phyloP scores from a whole-genome alignment of 2,113 vertebrate species.

The Phrynosoma blainvillii region DNA sequence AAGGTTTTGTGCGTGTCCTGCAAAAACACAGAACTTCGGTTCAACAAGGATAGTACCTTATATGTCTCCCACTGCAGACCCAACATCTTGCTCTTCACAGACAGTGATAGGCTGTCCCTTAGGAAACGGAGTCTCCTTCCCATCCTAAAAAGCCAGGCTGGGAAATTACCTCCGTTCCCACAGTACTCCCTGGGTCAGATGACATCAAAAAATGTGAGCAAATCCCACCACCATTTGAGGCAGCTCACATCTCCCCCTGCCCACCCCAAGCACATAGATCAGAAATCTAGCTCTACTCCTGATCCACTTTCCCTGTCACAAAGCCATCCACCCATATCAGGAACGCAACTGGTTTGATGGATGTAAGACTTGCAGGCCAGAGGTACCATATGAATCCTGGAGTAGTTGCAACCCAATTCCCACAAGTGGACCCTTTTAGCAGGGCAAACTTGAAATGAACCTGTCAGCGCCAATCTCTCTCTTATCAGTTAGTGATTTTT shows the following conservation, averaged over 20 bases:
- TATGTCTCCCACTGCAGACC: background rate
- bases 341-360: background rate
- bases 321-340: background rate
- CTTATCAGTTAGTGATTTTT: too few species aligned
- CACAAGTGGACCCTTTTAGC: background rate
- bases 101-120: too few species aligned
- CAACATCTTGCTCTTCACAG: background rate
- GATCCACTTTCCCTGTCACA: too few species aligned
- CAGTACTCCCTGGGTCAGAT: background rate
- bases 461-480: background rate
- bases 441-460: background rate
- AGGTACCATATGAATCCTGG: background rate
- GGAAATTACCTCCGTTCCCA: background rate
- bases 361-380: background rate
- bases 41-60: background rate
- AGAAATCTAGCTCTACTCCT: too few species aligned
- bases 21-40: background rate
- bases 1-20: slow-evolving; percentile 84
- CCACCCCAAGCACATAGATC: background rate
- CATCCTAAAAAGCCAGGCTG: background rate
- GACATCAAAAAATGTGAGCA: background rate
- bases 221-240: background rate
- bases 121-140: rapidly evolving
- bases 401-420: background rate
- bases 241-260: too few species aligned